Evolutionary conservation across 2,797 vertebrate species (phyloP).

Genomic region (Orientallactaga sibirica): DNA sequence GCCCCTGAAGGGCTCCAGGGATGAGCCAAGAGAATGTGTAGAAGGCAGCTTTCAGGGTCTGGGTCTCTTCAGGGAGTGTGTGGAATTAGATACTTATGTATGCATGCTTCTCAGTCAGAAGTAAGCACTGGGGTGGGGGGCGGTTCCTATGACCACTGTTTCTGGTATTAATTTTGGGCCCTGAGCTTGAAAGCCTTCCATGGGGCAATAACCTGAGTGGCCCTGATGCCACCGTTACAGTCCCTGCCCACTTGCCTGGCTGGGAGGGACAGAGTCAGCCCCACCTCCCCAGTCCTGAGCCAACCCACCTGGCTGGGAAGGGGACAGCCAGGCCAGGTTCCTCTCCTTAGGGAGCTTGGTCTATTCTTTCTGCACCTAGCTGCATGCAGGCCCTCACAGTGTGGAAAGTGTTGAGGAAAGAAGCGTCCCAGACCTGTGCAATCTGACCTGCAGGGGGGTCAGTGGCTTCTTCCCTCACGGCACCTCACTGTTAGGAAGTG

Average conservation of each 20-base stretch:
- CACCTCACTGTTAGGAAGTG: conserved; percentile 6
- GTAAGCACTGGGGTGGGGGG: too few species aligned
- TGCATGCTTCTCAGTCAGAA: neutral
- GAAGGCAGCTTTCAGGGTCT: neutral
- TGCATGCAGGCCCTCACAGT: neutral
- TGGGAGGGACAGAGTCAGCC: neutral
- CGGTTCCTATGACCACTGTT: too few species aligned
- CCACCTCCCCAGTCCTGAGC: neutral
- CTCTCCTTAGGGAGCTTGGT: neutral
- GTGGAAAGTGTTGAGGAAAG: neutral
- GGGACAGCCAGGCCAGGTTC: neutral
- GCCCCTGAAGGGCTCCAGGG: neutral
- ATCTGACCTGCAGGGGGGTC: neutral
- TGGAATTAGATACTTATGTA: neutral
- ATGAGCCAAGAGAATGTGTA: neutral
- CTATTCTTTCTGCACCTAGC: neutral
- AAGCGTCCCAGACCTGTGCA: neutral
- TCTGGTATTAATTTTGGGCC: neutral
- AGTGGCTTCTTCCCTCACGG: neutral
- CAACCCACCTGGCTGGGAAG: neutral
- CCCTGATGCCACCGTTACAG: neutral
- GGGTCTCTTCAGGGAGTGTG: neutral
- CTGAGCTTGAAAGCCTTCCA: neutral
- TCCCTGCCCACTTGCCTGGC: neutral
- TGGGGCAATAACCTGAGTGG: neutral